These are phyloP conservation scores for Chionis minor DNA, from an alignment of 2,113 vertebrate species.

Conservation along the genomic window DNA sequence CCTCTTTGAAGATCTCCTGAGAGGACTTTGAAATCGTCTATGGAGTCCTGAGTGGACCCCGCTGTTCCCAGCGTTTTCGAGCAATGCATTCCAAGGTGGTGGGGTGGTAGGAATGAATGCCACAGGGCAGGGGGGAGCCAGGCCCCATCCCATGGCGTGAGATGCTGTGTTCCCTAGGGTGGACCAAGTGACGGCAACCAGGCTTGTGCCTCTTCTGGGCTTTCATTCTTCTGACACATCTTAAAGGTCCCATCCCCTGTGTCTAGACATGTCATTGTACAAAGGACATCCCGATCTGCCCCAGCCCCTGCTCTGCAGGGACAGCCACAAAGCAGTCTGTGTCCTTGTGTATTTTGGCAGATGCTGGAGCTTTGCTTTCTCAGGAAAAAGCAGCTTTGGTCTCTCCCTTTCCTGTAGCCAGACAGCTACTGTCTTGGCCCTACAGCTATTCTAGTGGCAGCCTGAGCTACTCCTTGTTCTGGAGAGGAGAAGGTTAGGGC, in stretches of 20 bases:
- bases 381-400: background rate
- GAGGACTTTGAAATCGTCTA: background rate
- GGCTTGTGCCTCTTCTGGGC: background rate
- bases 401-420: background rate
- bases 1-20: background rate
- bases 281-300: background rate
- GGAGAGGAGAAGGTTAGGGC: background rate
- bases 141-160: rapidly evolving
- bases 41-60: background rate
- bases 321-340: background rate
- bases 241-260: rapidly evolving
- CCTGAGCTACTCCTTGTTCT: background rate
- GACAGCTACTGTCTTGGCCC: slow-evolving; percentile 23
- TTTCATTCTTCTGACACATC: background rate
- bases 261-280: background rate
- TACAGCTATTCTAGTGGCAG: background rate
- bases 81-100: rapidly evolving
- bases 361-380: background rate
- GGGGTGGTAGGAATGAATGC: rapidly evolving
- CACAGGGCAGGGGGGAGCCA: background rate
- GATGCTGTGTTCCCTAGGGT: background rate
- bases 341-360: slow-evolving; percentile 45
- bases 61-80: background rate
- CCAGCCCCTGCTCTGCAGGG: slow-evolving; percentile 1
- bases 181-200: rapidly evolving